Evolutionary conservation across 2,888 invertebrate species (phyloP), one percentile per base, ranked within the genome.

Genomic region (Nasonia oneida): DNA sequence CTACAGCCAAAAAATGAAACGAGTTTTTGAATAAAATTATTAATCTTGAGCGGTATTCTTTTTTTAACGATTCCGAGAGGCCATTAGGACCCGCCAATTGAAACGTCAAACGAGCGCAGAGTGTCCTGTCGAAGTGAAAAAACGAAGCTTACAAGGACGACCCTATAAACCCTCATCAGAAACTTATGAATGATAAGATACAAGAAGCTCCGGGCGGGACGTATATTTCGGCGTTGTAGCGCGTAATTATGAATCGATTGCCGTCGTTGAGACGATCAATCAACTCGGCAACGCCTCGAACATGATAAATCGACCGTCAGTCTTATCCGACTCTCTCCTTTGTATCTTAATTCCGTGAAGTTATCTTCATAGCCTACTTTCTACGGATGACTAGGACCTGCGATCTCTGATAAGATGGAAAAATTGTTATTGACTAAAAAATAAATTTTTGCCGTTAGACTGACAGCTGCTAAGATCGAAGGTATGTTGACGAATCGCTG

Each of bases 271-370:
- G 33, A 15, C 37, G 53, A 85, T 84, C 79, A 74, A 84, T 87
- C 83, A 85, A 76, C 64, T 53, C 74, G 79, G 87, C 53, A 78
- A 53, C 53, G 67, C 14, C 76, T 80, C 57, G 61, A 86, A 64
- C 85, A 81, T 88, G 89, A 89, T 87, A 87, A 89, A 90, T 90
- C 87, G 81, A 88, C 85, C 73, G 82, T 82, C 87, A 78, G 82
- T 73, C 85, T 82, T 84, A 87, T 88, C 89, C 88, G 88, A 87
- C 85, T 81, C 87, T 88, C 39, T 67, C 89, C 87, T 87, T 86
- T 84, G 87, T 88, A 86, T 81, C 88, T 89, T 87, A 90, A 81
- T 89, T 89, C 86, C 83, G 79, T 77, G 4, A 39, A 57, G 57
- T 71, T 71, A 53, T 39, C 37, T 39, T 39, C 39, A 29, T 64